Percentiles rank a stretch among this genome's conserved stretches.
These are phyloP conservation scores for Ceratosolen solmsi DNA, from an alignment of 1,140 invertebrate genomes.

Conservation along the genomic window DNA sequence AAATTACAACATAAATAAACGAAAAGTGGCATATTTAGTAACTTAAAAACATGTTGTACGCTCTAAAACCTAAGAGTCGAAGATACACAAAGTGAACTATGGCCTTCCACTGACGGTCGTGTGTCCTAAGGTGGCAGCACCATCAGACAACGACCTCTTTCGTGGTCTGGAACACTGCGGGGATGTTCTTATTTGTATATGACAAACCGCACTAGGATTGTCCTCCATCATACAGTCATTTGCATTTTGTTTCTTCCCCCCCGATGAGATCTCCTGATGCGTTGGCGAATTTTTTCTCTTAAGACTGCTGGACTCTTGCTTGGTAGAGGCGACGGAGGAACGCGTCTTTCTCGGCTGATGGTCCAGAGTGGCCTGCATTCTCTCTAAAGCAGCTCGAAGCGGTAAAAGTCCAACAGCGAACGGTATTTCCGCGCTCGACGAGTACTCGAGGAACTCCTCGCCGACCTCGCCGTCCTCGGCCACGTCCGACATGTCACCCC, in stretches of 20 bases:
- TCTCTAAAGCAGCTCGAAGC: constrained; percentile 70
- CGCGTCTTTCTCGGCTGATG: constrained; percentile 73
- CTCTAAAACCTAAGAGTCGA: neutral
- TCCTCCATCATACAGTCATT: constrained; percentile 50
- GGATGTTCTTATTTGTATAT: constrained; percentile 68
- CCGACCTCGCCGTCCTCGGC: constrained; percentile 59
- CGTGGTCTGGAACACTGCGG: constrained; percentile 56
- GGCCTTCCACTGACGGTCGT: constrained; percentile 28
- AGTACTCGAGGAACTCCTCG: constrained; percentile 61
- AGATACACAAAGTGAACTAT: constrained; percentile 14
- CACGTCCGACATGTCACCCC: constrained; percentile 71
- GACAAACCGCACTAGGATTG: constrained; percentile 66
- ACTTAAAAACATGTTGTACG: neutral
- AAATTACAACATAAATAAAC: constrained; percentile 43
- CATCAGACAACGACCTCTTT: constrained; percentile 48
- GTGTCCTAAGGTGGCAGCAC: constrained; percentile 3
- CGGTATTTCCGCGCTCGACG: constrained; percentile 69
- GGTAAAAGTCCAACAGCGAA: constrained; percentile 73
- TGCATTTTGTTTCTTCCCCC: constrained; percentile 54
- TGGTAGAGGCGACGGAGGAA: constrained; percentile 66
- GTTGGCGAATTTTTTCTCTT: constrained; percentile 61
- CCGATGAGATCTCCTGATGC: constrained; percentile 46
- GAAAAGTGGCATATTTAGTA: constrained; percentile 24
- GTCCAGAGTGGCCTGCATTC: constrained; percentile 72
- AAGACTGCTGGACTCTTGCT: constrained; percentile 56